Percentiles rank a stretch among this genome's conserved stretches.
Conservation (phyloP, 2,797 vertebrate species). For the Ammospiza maritima region DNA sequence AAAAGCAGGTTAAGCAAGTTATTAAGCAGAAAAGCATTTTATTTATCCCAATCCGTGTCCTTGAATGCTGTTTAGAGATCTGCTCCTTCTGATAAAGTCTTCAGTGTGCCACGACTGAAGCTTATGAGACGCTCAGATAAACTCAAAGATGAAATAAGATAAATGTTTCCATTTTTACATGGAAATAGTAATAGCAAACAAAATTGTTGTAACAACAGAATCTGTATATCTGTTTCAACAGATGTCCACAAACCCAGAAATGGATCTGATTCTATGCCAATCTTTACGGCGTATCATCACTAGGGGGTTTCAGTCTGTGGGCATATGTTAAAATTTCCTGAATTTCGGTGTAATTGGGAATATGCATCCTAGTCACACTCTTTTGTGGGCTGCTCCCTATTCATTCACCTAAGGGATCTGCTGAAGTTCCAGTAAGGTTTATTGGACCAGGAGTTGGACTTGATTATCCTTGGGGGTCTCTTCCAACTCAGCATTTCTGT, state of each 20-base stretch:
- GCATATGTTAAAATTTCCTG: background rate
- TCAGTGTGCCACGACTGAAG: background rate
- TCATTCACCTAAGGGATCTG: background rate
- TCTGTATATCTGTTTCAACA: background rate
- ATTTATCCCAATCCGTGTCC: background rate
- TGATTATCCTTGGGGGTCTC: accelerated
- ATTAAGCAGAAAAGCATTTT: background rate
- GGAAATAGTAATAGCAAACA: background rate
- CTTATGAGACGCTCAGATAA: background rate
- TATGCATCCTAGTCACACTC: background rate
- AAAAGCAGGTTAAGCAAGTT: background rate
- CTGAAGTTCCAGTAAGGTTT: background rate
- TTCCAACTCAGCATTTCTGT: background rate
- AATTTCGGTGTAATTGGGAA: background rate
- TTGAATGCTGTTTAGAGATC: background rate
- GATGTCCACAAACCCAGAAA: background rate
- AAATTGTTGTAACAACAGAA: background rate
- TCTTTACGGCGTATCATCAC: background rate
- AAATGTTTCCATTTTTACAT: background rate
- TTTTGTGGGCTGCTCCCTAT: background rate
- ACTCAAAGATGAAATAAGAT: background rate
- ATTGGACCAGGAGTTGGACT: background rate
- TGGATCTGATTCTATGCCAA: background rate
- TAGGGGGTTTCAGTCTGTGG: no score
- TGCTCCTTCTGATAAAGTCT: background rate